Evolutionary conservation across 2,888 invertebrate species (phyloP).

Genomic region (Litoditis marina): DNA sequence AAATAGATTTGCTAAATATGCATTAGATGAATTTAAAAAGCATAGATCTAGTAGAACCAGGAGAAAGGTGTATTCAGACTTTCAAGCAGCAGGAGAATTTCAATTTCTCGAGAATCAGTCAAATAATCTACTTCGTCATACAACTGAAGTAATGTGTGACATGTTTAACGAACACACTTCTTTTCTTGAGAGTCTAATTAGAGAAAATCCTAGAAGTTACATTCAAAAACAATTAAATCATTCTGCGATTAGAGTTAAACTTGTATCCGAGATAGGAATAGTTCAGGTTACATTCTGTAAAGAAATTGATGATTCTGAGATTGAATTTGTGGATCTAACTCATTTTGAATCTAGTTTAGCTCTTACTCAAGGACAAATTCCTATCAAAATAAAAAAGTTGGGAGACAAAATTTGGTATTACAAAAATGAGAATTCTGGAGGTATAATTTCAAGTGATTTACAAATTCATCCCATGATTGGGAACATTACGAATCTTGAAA

Average conservation of each 20-base stretch:
- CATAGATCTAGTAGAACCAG: conserved; percentile 14
- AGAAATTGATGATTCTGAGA: conserved; percentile 19
- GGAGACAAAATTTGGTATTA: not conserved
- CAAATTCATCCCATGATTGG: conserved; percentile 13
- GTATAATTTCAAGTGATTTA: conserved; percentile 20
- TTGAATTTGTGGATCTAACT: conserved; percentile 29
- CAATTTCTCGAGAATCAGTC: conserved; percentile 34
- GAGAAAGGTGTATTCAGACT: conserved; percentile 30
- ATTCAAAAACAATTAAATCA: conserved; percentile 3
- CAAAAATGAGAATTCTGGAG: not conserved
- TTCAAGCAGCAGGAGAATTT: conserved; percentile 37
- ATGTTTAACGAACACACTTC: conserved; percentile 19
- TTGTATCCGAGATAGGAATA: conserved; percentile 7
- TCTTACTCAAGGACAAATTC: conserved; percentile 35
- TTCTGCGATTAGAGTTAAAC: conserved; percentile 19
- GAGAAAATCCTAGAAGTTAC: too few species aligned
- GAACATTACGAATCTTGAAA: conserved; percentile 27
- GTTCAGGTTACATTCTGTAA: conserved; percentile 31
- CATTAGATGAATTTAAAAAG: conserved; percentile 11
- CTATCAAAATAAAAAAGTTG: conserved; percentile 16
- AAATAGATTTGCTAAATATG: conserved; percentile 18
- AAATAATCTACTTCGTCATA: conserved; percentile 30
- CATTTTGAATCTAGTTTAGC: conserved; percentile 32
- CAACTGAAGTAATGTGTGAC: conserved; percentile 20
- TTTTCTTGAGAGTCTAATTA: conserved; percentile 15